Conservation (phyloP, 2,113 vertebrate species). For the Gasterosteus aculeatus region DNA sequence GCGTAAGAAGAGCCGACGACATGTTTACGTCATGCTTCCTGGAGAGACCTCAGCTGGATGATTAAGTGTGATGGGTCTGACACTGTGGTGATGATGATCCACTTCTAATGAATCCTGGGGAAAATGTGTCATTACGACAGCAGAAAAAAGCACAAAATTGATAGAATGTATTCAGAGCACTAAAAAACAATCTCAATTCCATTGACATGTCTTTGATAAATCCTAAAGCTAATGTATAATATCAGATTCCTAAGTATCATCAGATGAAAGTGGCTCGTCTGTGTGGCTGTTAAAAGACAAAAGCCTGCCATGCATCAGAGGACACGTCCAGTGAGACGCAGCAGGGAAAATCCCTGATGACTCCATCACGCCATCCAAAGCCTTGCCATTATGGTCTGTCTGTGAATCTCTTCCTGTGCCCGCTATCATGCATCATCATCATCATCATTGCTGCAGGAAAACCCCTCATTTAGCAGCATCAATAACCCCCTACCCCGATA, state of each 20-base stretch:
- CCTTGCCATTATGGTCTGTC: constrained; percentile 10
- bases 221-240: neutral
- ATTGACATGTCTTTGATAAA: neutral
- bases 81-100: neutral
- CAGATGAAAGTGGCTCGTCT: constrained; percentile 1
- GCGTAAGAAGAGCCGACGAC: constrained; percentile 6
- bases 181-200: neutral
- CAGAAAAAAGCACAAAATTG: neutral
- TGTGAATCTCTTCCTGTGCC: constrained; percentile 1
- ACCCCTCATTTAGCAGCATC: constrained; percentile 14
- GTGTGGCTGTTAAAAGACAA: constrained; percentile 21
- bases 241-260: neutral
- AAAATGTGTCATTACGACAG: neutral
- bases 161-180: neutral
- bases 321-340: neutral
- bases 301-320: constrained; percentile 25
- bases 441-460: constrained; percentile 22
- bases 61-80: neutral
- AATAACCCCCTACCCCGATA: constrained; percentile 1
- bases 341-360: constrained; percentile 22
- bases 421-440: neutral
- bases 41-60: neutral
- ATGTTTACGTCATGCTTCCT: neutral
- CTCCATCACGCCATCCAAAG: constrained; percentile 4
- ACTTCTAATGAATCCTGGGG: neutral